These are phyloP conservation scores for Tamandua tetradactyla DNA, from an alignment of 2,797 vertebrate species.

Conservation along the genomic window DNA sequence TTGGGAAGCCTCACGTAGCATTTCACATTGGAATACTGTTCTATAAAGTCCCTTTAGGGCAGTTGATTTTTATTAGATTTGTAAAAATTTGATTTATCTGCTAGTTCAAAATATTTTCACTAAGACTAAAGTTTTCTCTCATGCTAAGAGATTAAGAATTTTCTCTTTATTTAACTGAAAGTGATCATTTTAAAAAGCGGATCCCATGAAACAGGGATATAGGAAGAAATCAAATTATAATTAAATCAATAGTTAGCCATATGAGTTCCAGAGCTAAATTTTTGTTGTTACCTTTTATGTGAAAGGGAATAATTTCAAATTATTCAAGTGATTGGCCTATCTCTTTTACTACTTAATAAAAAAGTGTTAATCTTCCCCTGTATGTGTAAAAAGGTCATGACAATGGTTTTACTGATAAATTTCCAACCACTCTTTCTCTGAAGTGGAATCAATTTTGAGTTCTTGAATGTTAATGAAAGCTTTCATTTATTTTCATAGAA, in stretches of 20 bases:
- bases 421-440: too few relatives aligned
- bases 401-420: too few relatives aligned
- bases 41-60: background rate
- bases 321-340: too few relatives aligned
- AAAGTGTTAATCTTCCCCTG: background rate
- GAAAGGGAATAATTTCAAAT: too few relatives aligned
- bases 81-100: background rate
- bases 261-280: background rate
- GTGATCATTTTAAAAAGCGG: background rate
- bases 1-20: background rate
- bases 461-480: too few relatives aligned
- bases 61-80: background rate
- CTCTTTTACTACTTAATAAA: background rate
- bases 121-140: background rate
- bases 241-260: background rate
- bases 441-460: too few relatives aligned
- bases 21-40: background rate
- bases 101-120: background rate
- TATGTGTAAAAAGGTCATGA: background rate
- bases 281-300: background rate
- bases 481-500: too few relatives aligned
- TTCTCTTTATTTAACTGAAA: background rate
- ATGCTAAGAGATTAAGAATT: background rate
- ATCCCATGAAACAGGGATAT: background rate
- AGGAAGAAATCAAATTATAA: background rate